Percentiles rank a stretch among this genome's conserved stretches.
Conservation (phyloP, 2,113 vertebrate species). For the Cottus gobio region DNA sequence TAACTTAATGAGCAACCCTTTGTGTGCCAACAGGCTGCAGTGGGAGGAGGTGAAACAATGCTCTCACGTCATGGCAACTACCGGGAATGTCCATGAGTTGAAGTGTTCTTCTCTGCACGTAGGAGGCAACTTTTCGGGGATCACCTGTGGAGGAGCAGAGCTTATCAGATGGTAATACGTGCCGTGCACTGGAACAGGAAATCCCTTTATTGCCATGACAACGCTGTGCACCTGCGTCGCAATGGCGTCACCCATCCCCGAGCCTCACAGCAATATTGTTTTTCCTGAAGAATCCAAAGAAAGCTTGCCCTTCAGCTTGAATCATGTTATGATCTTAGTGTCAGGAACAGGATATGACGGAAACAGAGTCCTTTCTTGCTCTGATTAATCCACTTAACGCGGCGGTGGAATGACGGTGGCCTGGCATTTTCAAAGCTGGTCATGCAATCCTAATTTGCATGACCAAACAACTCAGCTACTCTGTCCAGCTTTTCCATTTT, state of each 20-base stretch:
- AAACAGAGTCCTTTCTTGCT: not conserved
- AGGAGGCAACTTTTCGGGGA: constrained; percentile 43
- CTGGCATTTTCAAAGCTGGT: not conserved
- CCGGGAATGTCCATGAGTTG: not conserved
- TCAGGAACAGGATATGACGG: constrained; percentile 56
- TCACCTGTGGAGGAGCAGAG: constrained; percentile 60
- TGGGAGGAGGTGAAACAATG: constrained; percentile 2
- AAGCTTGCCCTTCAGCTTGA: constrained; percentile 48
- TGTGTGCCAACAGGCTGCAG: constrained; percentile 14
- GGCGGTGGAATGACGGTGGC: not conserved
- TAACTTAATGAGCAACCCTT: constrained; percentile 17
- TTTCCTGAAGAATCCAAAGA: constrained; percentile 32
- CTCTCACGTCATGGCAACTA: not conserved
- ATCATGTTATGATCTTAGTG: constrained; percentile 42
- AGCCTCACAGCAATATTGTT: constrained; percentile 62
- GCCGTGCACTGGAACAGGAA: constrained; percentile 53
- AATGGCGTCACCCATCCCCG: constrained; percentile 70
- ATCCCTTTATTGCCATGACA: constrained; percentile 66
- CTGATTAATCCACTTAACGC: constrained; percentile 15
- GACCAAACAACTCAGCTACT: not conserved
- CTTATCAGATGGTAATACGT: constrained; percentile 26
- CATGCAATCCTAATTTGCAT: constrained; percentile 1
- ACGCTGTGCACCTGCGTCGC: constrained; percentile 61
- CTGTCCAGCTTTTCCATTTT: not conserved
- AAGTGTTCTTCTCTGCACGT: constrained; percentile 2